Evolutionary conservation across 1,140 invertebrate genomes (phyloP), one percentile per base, ranked within the genome.

Genomic region (Apis mellifera): DNA sequence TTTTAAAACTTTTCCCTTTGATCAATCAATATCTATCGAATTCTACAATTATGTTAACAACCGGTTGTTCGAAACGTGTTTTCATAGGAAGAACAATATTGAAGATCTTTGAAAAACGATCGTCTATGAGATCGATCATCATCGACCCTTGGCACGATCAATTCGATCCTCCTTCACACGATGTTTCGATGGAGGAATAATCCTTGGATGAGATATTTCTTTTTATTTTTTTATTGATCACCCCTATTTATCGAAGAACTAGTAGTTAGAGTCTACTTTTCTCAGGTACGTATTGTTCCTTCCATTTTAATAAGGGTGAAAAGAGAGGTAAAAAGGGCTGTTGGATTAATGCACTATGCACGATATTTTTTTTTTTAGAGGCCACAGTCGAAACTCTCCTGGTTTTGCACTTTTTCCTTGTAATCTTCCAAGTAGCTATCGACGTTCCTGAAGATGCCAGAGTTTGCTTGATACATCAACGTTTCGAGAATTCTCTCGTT

Each of bases 401-500:
- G 97, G 94, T 97, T 97, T 91, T 98, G 90, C 23, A 98, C 94
- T 89, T 96, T 96, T 92, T 97, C 96, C 86, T 98, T 97, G 92
- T 97, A 98, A 81, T 97, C 97, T 93, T 98, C 97, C 84, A 99
- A 93, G 90, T 97, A 97, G 68, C 96, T 96, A 90, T 98, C 97
- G 90, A 98, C 97, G 90, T 98, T 98, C 55, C 98, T 95, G 93
- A 98, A 99, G 95, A 98, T 98, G 23, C 98, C 98, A 1, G 97
- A 96, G 92, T 98, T 98, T 55, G 98, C 98, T 94, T 99, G 98
- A 91, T 97, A 97, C 97, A 98, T 98, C 48, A 99, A 94, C 0
- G 98, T 99, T 93, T 98, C 98, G 82, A 99, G 95, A 83, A 99
- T 99, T 54, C 97, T 95, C 91, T 99, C 98, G 92, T 99, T 98